Base-by-base conservation (phyloP, 2,888 invertebrate genomes). In the Chloroclystis v-ata region DNA sequence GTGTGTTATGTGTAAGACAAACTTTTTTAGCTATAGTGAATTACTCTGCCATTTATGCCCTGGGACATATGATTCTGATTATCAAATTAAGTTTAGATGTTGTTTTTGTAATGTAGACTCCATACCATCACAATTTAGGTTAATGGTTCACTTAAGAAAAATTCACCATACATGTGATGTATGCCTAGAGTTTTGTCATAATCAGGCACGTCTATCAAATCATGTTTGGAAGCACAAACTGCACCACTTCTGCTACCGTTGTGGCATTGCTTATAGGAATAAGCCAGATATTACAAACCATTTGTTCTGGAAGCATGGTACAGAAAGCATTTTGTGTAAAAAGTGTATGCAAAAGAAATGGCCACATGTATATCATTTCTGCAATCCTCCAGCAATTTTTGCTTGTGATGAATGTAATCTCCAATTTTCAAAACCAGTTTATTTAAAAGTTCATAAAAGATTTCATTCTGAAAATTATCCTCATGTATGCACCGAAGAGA, bases 161-260 rank as follows among this genome's bases (percentile, higher is more conserved):
- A 90, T 91, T 54, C 96, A 96, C 77, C 93, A 94, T 71, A 92
- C 94, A 0, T 96, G 96, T 76, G 96, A 96, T 80, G 94, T 96
- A 12, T 96, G 96, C 69, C 82, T 96, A 58, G 95, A 96, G 75
- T 90, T 92, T 54, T 95, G 95, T 64, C 91, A 92, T 41, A 93
- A 92, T 70, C 96, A 96, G 69, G 90, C 92, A 57, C 92, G 92
- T 58, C 83, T 96, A 1, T 95, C 95, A 0, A 94, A 94, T 62
- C 96, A 96, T 69, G 94, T 96, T 13, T 95, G 95, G 94, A 96
- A 96, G 80, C 96, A 96, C 71, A 96, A 96, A 78, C 77, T 96
- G 29, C 92, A 95, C 75, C 95, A 96, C 78, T 82, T 95, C 45
- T 96, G 96, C 69, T 96, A 95, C 73, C 91, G 95, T 14, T 96